A percentile compares a stretch with the other conserved stretches of the same genome.
These are phyloP conservation scores for Lepidocyrtinus sp. DNA, from an alignment of 2,888 invertebrate species.

Conservation along the genomic window DNA sequence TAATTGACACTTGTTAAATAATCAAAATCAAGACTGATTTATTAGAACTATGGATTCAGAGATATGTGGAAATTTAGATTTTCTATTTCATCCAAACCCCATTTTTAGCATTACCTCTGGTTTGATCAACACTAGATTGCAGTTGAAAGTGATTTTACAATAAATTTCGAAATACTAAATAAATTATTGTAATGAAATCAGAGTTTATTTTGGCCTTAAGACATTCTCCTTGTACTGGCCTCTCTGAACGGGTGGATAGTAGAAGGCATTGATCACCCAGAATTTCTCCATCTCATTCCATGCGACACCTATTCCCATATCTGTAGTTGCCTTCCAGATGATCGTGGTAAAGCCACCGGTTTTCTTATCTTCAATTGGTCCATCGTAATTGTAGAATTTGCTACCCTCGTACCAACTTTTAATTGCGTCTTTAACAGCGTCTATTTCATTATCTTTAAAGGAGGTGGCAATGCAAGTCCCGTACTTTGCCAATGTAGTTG, in stretches of 20 bases:
- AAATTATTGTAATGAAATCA: too few relatives aligned
- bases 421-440: conserved; percentile 24
- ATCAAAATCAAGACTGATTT: too few relatives aligned
- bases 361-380: background rate
- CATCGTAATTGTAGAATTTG: background rate
- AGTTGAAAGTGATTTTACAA: too few relatives aligned
- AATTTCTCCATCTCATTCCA: conserved; percentile 45
- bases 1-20: too few relatives aligned
- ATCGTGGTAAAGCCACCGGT: conserved; percentile 16
- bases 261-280: conserved; percentile 52
- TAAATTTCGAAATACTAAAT: too few relatives aligned
- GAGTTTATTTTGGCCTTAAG: background rate
- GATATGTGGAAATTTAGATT: too few relatives aligned
- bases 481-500: background rate
- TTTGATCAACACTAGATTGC: too few relatives aligned
- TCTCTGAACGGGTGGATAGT: conserved; percentile 40
- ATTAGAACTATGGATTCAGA: too few relatives aligned
- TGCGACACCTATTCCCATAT: conserved; percentile 56
- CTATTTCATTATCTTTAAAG: conserved; percentile 12
- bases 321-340: conserved; percentile 56
- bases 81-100: too few relatives aligned
- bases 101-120: too few relatives aligned
- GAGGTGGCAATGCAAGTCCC: conserved; percentile 6
- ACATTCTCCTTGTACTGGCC: background rate
- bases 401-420: background rate